Evolutionary conservation across 1,140 invertebrate species (phyloP).

Genomic region (Drosophila arizonae): DNA sequence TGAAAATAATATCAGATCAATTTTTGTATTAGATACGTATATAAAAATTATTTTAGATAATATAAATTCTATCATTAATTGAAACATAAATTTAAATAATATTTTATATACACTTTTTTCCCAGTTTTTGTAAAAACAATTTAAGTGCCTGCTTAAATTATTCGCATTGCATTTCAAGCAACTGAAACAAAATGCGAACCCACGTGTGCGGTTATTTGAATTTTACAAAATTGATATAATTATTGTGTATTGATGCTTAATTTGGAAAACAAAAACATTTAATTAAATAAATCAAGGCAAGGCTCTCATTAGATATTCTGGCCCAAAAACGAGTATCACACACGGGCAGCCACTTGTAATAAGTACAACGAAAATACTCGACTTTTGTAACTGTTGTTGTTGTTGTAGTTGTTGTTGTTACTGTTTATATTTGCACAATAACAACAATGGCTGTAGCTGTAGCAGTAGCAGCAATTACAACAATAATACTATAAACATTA

Average conservation of each 20-base stretch:
- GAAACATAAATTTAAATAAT: no score
- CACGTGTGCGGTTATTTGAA: constrained; percentile 12
- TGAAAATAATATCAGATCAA: no score
- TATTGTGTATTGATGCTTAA: constrained; percentile 24
- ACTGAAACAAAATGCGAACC: neutral
- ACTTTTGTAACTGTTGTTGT: constrained; percentile 44
- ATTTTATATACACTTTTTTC: no score
- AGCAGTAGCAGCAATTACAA: constrained; percentile 12
- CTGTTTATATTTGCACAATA: constrained; percentile 56
- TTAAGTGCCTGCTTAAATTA: neutral
- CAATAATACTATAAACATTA: constrained; percentile 71
- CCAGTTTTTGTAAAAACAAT: neutral
- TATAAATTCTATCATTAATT: no score
- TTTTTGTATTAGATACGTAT: no score
- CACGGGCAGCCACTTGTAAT: constrained; percentile 32
- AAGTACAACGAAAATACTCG: constrained; percentile 45
- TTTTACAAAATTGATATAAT: constrained; percentile 40
- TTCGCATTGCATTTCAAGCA: neutral
- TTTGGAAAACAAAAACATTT: constrained; percentile 45
- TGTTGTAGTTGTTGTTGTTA: constrained; percentile 45
- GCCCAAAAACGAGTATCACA: constrained; percentile 12
- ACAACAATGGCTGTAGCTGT: constrained; percentile 29
- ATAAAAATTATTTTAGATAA: no score
- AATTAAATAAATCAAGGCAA: constrained; percentile 69
- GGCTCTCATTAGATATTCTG: constrained; percentile 43